Evolutionary conservation across 1,140 invertebrate species (phyloP), one percentile per base, ranked within the genome.

Genomic region (Trichoplusia ni): DNA sequence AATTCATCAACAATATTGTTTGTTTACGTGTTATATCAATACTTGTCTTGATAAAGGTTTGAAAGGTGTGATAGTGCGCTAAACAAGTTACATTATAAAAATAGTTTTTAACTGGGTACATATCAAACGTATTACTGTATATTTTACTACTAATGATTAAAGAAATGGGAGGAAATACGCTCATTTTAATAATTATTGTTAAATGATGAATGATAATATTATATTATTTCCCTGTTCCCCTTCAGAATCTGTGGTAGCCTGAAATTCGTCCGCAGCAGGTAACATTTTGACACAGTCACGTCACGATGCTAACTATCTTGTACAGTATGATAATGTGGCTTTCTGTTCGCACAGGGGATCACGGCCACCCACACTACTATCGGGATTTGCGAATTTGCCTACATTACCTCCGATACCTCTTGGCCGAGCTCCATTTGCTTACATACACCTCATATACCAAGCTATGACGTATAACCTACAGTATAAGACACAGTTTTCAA

Each of bases 251-350:
- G 16, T 0, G 47, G 16, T 21, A 1, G 1, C 46, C 27, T 37
- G 46, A 53, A 46, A 62, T 67, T 64, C 60, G 25, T 19, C 63
- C 49, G 58, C 67, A 29, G 54, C 42, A 13, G 23, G 37, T 63
- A 37, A 56, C 42, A 70, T 71, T 73, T 78, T 66, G 59, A 71
- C 76, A 72, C 73, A 61, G 75, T 76, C 69, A 74, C 79, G 75
- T 76, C 64, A 70, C 71, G 69, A 75, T 64, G 66, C 42, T 71
- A 71, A 66, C 68, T 70, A 70, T 71, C 67, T 71, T 67, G 13
- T 27, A 29, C 42, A 31, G 62, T 69, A 40, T 56, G n/a, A n/a
- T n/a, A n/a, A 19, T 47, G 31, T 54, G 13, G 35, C 42, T 65
- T 40, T 35, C 56, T 40, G 66, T 72, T 79, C 76, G 67, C 73